Percentiles rank a stretch among this genome's conserved stretches.
Evolutionary conservation across 2,888 invertebrate species (phyloP).

Genomic region (Polyploca ridens): DNA sequence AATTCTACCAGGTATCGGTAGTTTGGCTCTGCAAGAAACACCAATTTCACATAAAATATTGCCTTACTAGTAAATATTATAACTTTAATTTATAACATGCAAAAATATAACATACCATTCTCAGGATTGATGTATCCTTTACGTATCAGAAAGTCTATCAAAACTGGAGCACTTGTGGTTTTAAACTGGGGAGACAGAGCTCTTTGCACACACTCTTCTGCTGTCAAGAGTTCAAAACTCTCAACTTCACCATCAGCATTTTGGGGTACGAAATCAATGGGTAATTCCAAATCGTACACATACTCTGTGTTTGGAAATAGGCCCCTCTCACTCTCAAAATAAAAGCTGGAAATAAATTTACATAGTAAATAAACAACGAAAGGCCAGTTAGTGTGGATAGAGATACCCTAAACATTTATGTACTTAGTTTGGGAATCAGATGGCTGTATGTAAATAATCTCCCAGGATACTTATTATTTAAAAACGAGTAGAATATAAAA

Average conservation of each 20-base stretch:
- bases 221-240: conserved; percentile 93
- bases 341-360: conserved; percentile 86
- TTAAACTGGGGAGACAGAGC: conserved; percentile 94
- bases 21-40: conserved; percentile 89
- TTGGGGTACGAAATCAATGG: conserved; percentile 94
- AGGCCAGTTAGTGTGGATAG: too few relatives aligned
- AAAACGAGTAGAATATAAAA: too few relatives aligned
- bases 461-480: too few relatives aligned
- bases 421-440: too few relatives aligned
- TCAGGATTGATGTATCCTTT: conserved; percentile 95
- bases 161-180: conserved; percentile 96
- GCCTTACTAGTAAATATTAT: neutral
- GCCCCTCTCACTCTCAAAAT: conserved; percentile 96
- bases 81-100: conserved; percentile 2
- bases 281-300: conserved; percentile 96
- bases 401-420: too few relatives aligned
- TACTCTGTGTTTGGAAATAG: conserved; percentile 97
- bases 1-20: conserved; percentile 93
- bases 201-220: conserved; percentile 92
- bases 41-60: conserved; percentile 9
- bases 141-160: conserved; percentile 96
- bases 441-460: too few relatives aligned
- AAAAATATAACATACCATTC: conserved; percentile 86
- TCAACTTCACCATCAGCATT: conserved; percentile 98
- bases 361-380: conserved; percentile 1